These are phyloP conservation scores for Chondrilla cf. caribensis DNA, from an alignment of 37 sponge, comb jelly and placozoan species.

Conservation along the genomic window DNA sequence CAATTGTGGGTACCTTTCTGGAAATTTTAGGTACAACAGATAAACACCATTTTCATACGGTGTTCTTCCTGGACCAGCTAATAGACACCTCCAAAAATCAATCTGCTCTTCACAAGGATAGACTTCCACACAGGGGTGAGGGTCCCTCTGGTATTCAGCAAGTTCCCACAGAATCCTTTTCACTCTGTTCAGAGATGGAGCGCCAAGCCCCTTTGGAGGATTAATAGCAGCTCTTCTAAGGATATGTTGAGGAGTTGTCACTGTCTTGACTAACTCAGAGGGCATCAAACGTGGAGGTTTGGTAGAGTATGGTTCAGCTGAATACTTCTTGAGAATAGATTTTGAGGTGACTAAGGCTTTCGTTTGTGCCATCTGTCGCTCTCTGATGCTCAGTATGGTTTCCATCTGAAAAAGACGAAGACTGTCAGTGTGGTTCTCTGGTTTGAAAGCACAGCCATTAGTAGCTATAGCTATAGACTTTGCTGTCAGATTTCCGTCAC, in stretches of 20 bases:
- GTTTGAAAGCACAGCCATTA: constrained; percentile 33
- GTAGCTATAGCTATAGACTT: constrained; percentile 33
- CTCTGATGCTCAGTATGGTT: constrained; percentile 21
- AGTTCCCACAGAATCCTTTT: constrained; percentile 24
- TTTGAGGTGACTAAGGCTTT: neutral
- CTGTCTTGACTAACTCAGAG: constrained; percentile 5
- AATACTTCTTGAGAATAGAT: neutral
- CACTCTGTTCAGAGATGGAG: neutral
- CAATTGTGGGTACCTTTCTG: constrained; percentile 11
- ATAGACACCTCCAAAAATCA: constrained; percentile 27
- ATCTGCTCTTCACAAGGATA: constrained; percentile 28
- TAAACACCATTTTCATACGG: constrained; percentile 30
- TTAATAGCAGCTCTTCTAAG: neutral
- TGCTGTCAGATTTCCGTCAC: constrained; percentile 11
- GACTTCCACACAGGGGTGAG: constrained; percentile 24
- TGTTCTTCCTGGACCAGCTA: constrained; percentile 18
- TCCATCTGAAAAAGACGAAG: constrained; percentile 46
- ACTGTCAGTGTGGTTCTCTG: constrained; percentile 26
- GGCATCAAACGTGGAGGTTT: constrained; percentile 24
- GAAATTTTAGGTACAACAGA: constrained; percentile 29
- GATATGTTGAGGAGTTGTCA: constrained; percentile 12
- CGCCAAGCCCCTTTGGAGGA: constrained; percentile 12
- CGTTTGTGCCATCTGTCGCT: neutral
- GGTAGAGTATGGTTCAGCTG: neutral
- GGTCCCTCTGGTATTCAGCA: neutral